Evolutionary conservation across 2,797 vertebrate species (phyloP), one percentile per base, ranked within the genome.

Genomic region (Basileuterus tristriatus): DNA sequence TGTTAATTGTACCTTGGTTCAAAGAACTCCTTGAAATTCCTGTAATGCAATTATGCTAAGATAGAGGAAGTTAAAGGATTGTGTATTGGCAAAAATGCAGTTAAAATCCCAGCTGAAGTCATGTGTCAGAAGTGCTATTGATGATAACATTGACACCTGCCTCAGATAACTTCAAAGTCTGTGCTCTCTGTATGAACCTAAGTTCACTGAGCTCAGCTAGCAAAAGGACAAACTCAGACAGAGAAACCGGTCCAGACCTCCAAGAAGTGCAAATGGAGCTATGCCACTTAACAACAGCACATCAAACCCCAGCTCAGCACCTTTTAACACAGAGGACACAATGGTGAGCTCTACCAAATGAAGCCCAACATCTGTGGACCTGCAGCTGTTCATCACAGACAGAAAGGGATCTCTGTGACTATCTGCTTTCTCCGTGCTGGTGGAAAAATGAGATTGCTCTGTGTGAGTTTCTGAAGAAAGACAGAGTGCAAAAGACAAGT

Each of bases 1-100:
- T 88, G 91, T 86, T 95, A 96, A 96, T 94, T 96, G 93, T 90
- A 75, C 64, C 90, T 95, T 70, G 47, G 83, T 97, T 97, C 94
- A 97, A 95, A 96, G 93, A 92, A 65, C 71, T 93, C 95, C 94
- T 97, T 97, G 96, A 96, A 97, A 97, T 96, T 60, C 87, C 90
- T 91, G 43, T 93, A 94, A 95, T 94, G 82, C 92, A 96, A 97
- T 97, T 95, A 97, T 97, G 96, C 79, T 92, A 96, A 97, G 72
- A 75, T 80, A 90, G 80, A 94, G 87, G 94, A 95, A 97, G 94
- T 87, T 72, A 82, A 96, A 95, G 56, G 81, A 63, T 83, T 93
- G 94, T 82, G 86, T 91, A 96, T 78, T 96, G 92, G 87, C 63
- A 84, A 94, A 97, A 96, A 94, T 24, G 75, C 85, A 89, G 91